Percentiles rank a stretch among this genome's conserved stretches.
Conservation (phyloP, 1,140 invertebrate genomes). For the Papilio polyxenes region DNA sequence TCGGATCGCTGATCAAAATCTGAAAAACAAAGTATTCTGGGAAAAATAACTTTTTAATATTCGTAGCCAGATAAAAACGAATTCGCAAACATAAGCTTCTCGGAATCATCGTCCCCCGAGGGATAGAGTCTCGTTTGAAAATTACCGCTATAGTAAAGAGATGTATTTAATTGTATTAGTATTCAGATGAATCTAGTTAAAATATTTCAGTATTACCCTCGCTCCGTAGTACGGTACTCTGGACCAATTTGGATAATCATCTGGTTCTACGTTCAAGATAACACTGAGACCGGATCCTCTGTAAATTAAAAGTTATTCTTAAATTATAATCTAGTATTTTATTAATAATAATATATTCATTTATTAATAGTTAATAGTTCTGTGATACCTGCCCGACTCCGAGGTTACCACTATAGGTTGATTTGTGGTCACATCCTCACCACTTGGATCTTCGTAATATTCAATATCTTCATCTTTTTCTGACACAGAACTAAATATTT, state of each 20-base stretch:
- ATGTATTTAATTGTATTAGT: not conserved
- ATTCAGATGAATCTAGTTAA: not conserved
- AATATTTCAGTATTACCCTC: slow-evolving; percentile 50
- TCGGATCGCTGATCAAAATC: slow-evolving; percentile 67
- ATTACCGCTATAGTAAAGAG: not conserved
- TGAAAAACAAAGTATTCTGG: slow-evolving; percentile 43
- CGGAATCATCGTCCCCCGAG: not conserved
- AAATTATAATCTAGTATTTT: not conserved
- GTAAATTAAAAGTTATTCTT: slow-evolving; percentile 40
- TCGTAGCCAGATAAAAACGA: not conserved
- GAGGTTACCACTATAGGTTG: slow-evolving; percentile 58
- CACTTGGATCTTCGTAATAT: slow-evolving; percentile 59
- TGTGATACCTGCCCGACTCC: slow-evolving; percentile 63
- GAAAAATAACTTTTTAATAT: not conserved
- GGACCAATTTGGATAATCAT: slow-evolving; percentile 61
- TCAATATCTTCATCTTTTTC: slow-evolving; percentile 56
- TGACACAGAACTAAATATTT: slow-evolving; percentile 46
- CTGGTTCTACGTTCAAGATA: slow-evolving; percentile 61
- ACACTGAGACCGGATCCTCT: slow-evolving; percentile 66
- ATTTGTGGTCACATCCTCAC: slow-evolving; percentile 44
- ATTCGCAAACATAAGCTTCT: not conserved
- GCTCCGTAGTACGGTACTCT: slow-evolving; percentile 55
- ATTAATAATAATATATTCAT: too few species aligned
- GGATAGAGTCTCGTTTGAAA: slow-evolving; percentile 1
- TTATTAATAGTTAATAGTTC: too few species aligned